Conservation (phyloP, 2,113 vertebrate genomes). For the Hyaena hyaena region DNA sequence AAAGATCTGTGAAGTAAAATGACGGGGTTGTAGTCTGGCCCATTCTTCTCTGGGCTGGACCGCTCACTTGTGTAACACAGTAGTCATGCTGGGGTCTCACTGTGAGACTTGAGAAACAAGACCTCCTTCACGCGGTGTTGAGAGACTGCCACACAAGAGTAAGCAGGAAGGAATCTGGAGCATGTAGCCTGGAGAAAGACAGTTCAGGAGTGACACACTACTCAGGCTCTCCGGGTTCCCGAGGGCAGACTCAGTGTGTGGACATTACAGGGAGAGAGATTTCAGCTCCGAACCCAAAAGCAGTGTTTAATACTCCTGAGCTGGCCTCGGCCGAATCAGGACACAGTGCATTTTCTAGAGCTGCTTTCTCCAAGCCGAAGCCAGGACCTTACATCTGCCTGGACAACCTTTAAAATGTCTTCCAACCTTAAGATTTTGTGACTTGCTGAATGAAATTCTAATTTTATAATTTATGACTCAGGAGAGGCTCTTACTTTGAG, state of each 20-base stretch:
- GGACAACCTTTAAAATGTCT: conserved; percentile 1
- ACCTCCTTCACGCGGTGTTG: neutral
- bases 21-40: neutral
- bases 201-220: neutral
- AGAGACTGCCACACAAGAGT: neutral
- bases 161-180: neutral
- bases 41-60: neutral
- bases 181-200: neutral
- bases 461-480: conserved; percentile 58
- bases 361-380: neutral
- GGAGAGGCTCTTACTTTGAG: conserved; percentile 55
- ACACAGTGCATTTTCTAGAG: neutral
- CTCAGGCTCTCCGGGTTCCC: neutral
- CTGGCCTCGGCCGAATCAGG: neutral
- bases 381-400: neutral
- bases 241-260: neutral
- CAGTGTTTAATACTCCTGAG: neutral
- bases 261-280: neutral
- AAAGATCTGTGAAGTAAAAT: neutral
- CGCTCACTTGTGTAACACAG: neutral
- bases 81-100: neutral
- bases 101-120: neutral
- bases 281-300: neutral
- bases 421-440: neutral
- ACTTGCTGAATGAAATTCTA: conserved; percentile 37